Conservation (phyloP, 2,797 vertebrate species). For the Neomorphus geoffroyi region DNA sequence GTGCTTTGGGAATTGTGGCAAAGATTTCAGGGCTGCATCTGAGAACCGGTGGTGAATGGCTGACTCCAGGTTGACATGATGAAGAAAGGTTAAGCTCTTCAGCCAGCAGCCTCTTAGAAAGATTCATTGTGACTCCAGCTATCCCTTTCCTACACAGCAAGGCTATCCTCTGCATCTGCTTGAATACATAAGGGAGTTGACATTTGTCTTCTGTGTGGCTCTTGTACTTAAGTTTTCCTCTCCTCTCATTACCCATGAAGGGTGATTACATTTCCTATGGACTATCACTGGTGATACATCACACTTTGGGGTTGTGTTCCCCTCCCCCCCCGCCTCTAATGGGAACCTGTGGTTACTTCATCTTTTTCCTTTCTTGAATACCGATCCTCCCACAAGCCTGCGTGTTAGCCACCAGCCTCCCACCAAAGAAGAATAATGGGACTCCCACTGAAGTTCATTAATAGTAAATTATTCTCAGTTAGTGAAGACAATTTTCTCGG, state of each 20-base stretch:
- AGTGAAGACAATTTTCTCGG: background rate
- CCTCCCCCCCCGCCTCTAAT: background rate
- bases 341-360: slow-evolving; percentile 34
- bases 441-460: slow-evolving; percentile 28
- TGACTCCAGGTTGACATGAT: slow-evolving; percentile 54
- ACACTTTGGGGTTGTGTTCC: background rate
- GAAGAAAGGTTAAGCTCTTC: slow-evolving; percentile 67
- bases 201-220: slow-evolving; percentile 18
- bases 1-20: slow-evolving; percentile 57
- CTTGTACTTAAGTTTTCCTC: background rate
- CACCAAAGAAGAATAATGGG: slow-evolving; percentile 39
- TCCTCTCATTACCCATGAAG: slow-evolving; percentile 25
- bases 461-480: slow-evolving; percentile 43
- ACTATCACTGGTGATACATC: slow-evolving; percentile 32
- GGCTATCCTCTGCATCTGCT: background rate
- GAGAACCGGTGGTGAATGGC: slow-evolving; percentile 35
- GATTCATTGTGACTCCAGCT: slow-evolving; percentile 45
- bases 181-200: slow-evolving; percentile 12
- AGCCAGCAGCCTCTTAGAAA: slow-evolving; percentile 52
- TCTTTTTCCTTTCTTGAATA: slow-evolving; percentile 35
- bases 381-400: slow-evolving; percentile 17
- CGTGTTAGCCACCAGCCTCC: background rate
- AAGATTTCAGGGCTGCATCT: slow-evolving; percentile 33
- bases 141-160: slow-evolving; percentile 11
- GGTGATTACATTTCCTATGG: slow-evolving; percentile 39